Evolutionary conservation across 2,797 vertebrate genomes (phyloP).

Genomic region (Diplodus sargus): DNA sequence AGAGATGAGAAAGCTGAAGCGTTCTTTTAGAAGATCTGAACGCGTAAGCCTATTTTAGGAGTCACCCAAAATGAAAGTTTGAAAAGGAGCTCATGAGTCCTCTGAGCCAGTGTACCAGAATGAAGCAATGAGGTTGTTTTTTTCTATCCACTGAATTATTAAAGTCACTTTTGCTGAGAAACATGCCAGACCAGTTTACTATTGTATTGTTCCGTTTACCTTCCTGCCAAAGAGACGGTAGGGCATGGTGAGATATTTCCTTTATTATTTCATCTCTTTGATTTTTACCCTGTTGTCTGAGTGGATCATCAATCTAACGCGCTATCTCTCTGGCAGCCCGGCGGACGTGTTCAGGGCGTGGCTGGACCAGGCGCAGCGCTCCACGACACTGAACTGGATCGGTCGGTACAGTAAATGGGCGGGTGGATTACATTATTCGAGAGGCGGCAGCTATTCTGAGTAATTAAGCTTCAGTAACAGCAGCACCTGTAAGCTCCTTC

Average conservation of each 20-base stretch:
- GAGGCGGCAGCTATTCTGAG: constrained; percentile 47
- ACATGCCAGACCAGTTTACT: not conserved
- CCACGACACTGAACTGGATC: not conserved
- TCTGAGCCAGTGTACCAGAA: not conserved
- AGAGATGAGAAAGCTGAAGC: too few relatives aligned
- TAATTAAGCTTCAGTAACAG: constrained; percentile 62
- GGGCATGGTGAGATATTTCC: not conserved
- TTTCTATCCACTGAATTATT: not conserved
- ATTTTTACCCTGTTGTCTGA: not conserved
- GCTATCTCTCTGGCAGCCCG: not conserved
- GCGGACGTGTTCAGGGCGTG: not conserved
- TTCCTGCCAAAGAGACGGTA: not conserved
- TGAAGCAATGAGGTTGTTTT: not conserved
- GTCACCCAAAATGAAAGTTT: too few relatives aligned
- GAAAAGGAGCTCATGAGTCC: too few relatives aligned
- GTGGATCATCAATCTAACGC: not conserved
- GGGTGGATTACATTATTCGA: constrained; percentile 17
- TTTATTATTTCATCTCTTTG: not conserved
- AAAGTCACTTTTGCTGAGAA: not conserved
- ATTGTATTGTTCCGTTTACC: not conserved
- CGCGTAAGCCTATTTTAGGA: too few relatives aligned
- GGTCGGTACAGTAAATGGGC: constrained; percentile 8
- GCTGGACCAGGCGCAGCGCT: not conserved
- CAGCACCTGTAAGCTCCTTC: constrained; percentile 62
- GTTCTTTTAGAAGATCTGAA: too few relatives aligned